Conservation (phyloP, 2,888 invertebrate genomes). For the Tenthredo amoena region DNA sequence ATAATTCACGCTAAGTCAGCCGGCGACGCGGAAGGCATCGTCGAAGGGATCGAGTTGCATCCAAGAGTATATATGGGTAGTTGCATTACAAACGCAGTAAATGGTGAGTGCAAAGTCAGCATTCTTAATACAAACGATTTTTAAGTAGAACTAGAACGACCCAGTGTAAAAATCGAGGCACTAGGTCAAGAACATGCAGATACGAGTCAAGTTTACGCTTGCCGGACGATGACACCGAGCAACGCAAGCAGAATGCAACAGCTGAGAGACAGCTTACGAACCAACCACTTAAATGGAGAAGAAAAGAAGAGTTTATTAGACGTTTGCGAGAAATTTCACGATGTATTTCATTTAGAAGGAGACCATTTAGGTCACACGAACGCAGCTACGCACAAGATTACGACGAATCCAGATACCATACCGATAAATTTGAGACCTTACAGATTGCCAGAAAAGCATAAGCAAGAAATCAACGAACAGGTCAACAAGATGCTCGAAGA, state of each 20-base stretch:
- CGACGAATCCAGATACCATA: background rate
- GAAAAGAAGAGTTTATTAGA: background rate
- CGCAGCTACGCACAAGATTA: background rate
- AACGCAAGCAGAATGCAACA: background rate
- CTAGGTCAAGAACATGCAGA: background rate
- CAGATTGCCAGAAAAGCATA: background rate
- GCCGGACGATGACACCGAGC: background rate
- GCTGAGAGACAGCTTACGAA: no score
- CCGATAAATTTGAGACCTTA: background rate
- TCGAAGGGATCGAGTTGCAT: background rate
- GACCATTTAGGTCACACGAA: background rate
- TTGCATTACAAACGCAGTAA: background rate
- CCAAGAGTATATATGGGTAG: background rate
- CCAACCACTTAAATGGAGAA: background rate
- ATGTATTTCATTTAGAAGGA: background rate
- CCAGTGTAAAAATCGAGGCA: background rate
- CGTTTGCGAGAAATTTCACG: no score
- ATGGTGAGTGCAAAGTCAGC: constrained; percentile 7
- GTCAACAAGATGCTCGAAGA: background rate
- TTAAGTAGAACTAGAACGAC: background rate
- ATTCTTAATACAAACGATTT: background rate
- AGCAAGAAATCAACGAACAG: background rate
- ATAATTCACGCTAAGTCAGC: background rate
- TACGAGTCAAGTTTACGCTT: background rate
- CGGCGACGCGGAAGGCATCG: background rate